A percentile compares a stretch with the other conserved stretches of the same genome.
Conservation (phyloP, 2,797 vertebrate species). For the Aselliscus stoliczkanus region DNA sequence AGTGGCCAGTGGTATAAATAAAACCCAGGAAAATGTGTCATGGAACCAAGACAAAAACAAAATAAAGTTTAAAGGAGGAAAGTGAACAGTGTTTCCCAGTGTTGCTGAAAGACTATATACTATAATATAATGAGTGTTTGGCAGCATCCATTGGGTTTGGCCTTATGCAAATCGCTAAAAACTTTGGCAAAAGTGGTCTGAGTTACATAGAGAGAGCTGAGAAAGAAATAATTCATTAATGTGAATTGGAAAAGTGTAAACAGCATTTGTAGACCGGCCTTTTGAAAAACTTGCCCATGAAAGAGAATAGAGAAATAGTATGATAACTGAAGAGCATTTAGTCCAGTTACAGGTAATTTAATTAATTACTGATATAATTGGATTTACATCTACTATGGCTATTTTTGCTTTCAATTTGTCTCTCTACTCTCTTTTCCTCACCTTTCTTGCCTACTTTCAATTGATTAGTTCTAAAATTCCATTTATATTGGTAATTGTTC, state of each 20-base stretch:
- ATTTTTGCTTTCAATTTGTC: not conserved
- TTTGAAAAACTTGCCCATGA: not conserved
- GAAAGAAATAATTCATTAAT: not conserved
- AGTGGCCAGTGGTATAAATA: not conserved
- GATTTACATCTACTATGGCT: not conserved
- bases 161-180: not conserved
- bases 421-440: not conserved
- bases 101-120: not conserved
- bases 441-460: not conserved
- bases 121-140: not conserved
- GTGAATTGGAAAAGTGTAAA: not conserved
- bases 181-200: not conserved
- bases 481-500: not conserved
- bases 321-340: not conserved
- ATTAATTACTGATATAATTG: not conserved
- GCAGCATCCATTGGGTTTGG: not conserved
- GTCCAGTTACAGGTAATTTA: not conserved
- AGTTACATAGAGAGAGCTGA: not conserved
- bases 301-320: not conserved
- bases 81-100: not conserved
- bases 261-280: not conserved
- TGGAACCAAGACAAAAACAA: not conserved
- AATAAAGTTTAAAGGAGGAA: not conserved
- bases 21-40: not conserved
- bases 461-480: not conserved